phyloP scores from a whole-genome alignment of 2,888 invertebrate genomes.

The Tupiocoris notatus region DNA sequence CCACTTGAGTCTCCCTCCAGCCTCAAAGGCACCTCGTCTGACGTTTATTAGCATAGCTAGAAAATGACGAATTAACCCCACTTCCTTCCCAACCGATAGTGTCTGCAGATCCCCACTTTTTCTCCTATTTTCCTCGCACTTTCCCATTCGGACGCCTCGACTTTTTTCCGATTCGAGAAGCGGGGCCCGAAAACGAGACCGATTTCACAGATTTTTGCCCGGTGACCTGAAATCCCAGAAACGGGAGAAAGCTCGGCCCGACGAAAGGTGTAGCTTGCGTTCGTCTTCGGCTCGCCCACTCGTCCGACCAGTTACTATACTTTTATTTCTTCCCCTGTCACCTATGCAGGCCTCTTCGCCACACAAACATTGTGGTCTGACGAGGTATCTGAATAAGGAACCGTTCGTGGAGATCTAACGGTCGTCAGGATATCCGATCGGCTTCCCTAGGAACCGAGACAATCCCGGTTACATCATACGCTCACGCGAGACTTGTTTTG shows the following conservation, averaged over 20 bases:
- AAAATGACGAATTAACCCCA: slow-evolving; percentile 34
- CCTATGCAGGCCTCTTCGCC: slow-evolving; percentile 19
- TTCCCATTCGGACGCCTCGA: slow-evolving; percentile 1
- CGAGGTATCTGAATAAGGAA: background rate
- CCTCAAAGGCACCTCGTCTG: background rate
- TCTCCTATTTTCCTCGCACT: slow-evolving; percentile 6
- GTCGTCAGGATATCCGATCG: background rate
- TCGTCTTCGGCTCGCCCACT: slow-evolving; percentile 7
- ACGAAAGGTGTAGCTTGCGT: slow-evolving; percentile 13
- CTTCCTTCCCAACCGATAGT: background rate
- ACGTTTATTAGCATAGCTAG: slow-evolving; percentile 39
- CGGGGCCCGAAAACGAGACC: slow-evolving; percentile 22
- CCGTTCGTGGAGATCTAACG: background rate
- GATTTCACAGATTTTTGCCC: slow-evolving; percentile 39
- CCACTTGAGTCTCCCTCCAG: background rate
- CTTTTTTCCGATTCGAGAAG: background rate
- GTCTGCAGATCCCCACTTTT: slow-evolving; percentile 2
- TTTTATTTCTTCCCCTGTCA: background rate
- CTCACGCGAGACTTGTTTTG: too few relatives aligned
- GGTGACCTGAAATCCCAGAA: slow-evolving; percentile 40
- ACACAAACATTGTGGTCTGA: background rate
- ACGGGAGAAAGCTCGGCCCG: slow-evolving; percentile 22
- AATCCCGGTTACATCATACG: too few relatives aligned
- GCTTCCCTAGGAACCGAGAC: too few relatives aligned
- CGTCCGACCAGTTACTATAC: background rate